These are phyloP conservation scores for Triplophysa rosa DNA, from an alignment of 2,113 vertebrate genomes.

Conservation along the genomic window DNA sequence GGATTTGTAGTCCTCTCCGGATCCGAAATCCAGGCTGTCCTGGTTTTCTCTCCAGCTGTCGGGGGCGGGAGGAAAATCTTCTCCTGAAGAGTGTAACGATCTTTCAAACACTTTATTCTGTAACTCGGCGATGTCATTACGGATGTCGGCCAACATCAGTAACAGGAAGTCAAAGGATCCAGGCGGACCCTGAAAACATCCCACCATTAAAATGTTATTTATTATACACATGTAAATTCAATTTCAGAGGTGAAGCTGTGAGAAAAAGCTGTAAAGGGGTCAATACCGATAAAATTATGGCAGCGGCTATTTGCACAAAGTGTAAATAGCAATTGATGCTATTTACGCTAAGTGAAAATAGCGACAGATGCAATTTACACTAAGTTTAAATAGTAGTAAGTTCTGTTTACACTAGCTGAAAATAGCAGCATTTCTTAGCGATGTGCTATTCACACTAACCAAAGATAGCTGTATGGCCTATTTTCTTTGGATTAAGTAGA, in stretches of 20 bases:
- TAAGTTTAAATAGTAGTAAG: no score
- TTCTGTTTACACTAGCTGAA: no score
- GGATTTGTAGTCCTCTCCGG: conserved; percentile 84
- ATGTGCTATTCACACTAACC: no score
- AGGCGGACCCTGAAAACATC: conserved; percentile 83
- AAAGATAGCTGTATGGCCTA: no score
- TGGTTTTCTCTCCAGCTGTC: conserved; percentile 84
- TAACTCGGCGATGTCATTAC: conserved; percentile 91
- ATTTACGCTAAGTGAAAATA: no score
- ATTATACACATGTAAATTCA: background rate
- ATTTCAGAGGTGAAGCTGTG: no score
- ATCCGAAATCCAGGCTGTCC: conserved; percentile 83
- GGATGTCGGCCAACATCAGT: conserved; percentile 94
- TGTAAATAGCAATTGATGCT: no score
- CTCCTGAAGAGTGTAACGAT: conserved; percentile 75
- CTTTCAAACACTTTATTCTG: conserved; percentile 87
- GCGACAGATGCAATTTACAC: no score
- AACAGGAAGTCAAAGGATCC: conserved; percentile 97
- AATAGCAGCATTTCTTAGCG: no score
- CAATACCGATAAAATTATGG: conserved; percentile 31
- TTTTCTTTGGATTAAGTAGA: no score
- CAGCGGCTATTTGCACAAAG: no score
- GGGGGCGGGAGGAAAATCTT: conserved; percentile 77
- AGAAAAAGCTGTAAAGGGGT: background rate
- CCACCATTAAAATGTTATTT: background rate